phyloP scores from a whole-genome alignment of 2,113 vertebrate species.

The Tachycineta bicolor region DNA sequence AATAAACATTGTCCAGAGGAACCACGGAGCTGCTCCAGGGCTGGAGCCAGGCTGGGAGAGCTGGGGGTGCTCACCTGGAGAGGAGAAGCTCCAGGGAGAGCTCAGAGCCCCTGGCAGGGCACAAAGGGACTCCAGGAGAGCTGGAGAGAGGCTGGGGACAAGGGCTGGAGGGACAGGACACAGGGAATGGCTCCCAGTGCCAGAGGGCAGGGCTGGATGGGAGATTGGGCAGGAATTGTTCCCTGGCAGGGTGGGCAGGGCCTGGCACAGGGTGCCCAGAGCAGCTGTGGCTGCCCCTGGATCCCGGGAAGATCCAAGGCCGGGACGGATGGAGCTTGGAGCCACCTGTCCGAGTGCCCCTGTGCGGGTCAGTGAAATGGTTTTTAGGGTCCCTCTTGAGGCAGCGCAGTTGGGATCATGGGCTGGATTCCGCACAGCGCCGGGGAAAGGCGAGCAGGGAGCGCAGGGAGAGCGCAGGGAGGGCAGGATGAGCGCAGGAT shows the following conservation, averaged over 20 bases:
- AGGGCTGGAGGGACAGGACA: background rate
- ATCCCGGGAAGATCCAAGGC: background rate
- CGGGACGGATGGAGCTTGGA: background rate
- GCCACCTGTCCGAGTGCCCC: accelerated
- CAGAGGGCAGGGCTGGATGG: background rate
- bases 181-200: background rate
- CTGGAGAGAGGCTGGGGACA: background rate
- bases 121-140: background rate
- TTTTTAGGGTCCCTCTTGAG: accelerated
- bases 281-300: background rate
- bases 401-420: accelerated
- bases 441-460: background rate
- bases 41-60: background rate
- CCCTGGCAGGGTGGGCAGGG: background rate
- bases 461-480: background rate
- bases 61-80: background rate
- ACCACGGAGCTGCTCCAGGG: accelerated
- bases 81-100: background rate
- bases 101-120: background rate
- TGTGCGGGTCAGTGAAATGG: accelerated
- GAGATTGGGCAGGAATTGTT: background rate
- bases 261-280: background rate
- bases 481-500: accelerated
- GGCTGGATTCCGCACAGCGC: accelerated
- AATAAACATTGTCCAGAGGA: background rate